Base-by-base conservation (phyloP, 1,140 invertebrate genomes). In the Asobara japonica region DNA sequence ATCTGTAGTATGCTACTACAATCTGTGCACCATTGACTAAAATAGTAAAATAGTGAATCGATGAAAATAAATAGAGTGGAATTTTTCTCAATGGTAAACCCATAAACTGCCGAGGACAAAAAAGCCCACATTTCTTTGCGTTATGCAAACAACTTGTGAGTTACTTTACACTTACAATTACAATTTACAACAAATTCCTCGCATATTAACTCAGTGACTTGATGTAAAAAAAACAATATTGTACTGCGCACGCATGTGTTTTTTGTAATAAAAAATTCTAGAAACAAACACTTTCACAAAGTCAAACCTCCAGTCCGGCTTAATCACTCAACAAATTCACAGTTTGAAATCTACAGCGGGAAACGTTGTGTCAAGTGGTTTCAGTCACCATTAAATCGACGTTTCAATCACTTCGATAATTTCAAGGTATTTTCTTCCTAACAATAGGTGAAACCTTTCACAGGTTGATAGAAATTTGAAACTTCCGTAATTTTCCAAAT, bases 271-370 rank as follows among this genome's bases (percentile, higher is more conserved):
- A 56, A 56, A 56, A 56, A 25, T 56, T 22, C 22, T 56, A 56
- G 51, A 56, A 56, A 56, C 51, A 56, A 56, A 56, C 51, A 56
- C 51, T 56, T 56, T 56, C 51, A 56, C 51, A 56, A 56, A 13
- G 5, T 16, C 41, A 13, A n/a, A 45, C n/a, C 41, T 45, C 41
- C 41, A 45, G n/a, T 45, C 8, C 41, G 7, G 41, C 11, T 16
- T 45, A 16, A 45, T 45, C 41, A 45, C 41, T 45, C n/a, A 45
- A 45, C 13, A 5, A 45, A 45, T 45, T 45, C 41, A 16, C 41
- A 16, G 41, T 45, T 45, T 45, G 41, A 16, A n/a, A n/a, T n/a
- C n/a, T n/a, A n/a, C n/a, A 13, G 41, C 4, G n/a, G n/a, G n/a
- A n/a, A n/a, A n/a, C 41, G 41, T 45, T 13, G 13, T 13, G n/a